Base-by-base conservation (phyloP, 2,888 invertebrate genomes). In the Thecocarcelia acutangulata region DNA sequence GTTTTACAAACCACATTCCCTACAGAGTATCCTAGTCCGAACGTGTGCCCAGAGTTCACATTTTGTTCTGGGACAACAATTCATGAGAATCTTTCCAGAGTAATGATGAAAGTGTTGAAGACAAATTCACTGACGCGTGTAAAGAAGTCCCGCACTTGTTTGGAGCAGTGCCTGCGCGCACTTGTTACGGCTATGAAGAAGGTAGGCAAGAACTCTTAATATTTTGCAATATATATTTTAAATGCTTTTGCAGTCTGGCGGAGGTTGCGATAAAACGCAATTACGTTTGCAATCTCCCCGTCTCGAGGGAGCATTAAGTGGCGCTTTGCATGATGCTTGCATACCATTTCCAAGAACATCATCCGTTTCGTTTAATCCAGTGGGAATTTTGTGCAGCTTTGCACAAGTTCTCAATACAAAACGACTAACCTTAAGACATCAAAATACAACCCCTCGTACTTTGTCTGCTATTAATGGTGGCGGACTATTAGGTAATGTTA, bases 321-420 rank as follows among this genome's bases (percentile, higher is more conserved):
- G 88, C 3, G 90, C 90, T 1, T 77, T 91, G 5, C 91, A 91
- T 66, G 96, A 96, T 87, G 94, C 96, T 8, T 96, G 96, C 88
- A 96, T 98, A 85, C 98, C 98, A 0, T 98, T 97, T 90, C 98
- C 98, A 0, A 93, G 97, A 69, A 98, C 98, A 0, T 97, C 97
- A 11, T 98, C 98, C 0, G 98, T 97, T 0, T 95, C 96, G 86
- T 98, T 98, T 92, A 97, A 96, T 90, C 95, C 96, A 28, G 95
- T 96, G 21, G 96, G 96, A 86, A 93, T 94, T 72, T 91, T 98
- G 75, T 97, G 97, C 0, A 96, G 96, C 84, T 98, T 98, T 91
- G 95, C 95, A 63, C 93, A 96, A 64, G 94, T 95, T 0, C 92
- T 94, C 70, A 93, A 93, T 85, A 92, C 93, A 0, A 93, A 95